Evolutionary conservation across 2,797 vertebrate genomes (phyloP).

Genomic region (Spea hammondii): DNA sequence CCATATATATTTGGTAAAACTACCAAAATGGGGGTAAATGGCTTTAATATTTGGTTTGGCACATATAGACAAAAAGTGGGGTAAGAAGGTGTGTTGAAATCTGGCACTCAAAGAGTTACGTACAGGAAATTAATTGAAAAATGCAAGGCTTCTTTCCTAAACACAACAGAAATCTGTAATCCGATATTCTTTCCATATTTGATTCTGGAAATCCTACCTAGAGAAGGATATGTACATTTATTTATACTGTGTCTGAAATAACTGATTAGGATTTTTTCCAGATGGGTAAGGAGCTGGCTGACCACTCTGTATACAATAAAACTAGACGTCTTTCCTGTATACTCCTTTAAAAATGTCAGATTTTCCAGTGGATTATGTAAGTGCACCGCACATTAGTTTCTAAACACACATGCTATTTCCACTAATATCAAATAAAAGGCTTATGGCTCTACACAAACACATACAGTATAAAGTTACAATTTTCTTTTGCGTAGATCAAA

Average conservation of each 20-base stretch:
- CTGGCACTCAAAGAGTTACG: not conserved
- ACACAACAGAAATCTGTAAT: not conserved
- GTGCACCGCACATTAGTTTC: not conserved
- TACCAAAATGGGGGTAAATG: too few species aligned
- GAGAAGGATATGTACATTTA: conserved; percentile 3
- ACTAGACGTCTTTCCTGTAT: not conserved
- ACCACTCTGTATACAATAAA: not conserved
- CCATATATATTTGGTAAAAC: too few species aligned
- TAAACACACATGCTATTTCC: not conserved
- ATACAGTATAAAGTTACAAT: too few species aligned
- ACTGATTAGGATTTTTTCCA: conserved; percentile 5
- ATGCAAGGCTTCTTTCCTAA: not conserved
- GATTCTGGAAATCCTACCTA: not conserved
- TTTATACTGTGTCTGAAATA: not conserved
- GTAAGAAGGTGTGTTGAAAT: too few species aligned
- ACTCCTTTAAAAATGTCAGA: not conserved
- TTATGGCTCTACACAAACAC: too few species aligned
- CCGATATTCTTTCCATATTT: not conserved
- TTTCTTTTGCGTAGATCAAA: too few species aligned
- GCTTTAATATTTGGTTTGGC: too few species aligned
- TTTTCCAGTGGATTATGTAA: not conserved
- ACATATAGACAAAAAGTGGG: too few species aligned
- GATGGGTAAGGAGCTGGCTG: not conserved
- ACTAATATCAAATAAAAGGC: too few species aligned
- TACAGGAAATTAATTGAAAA: not conserved